Evolutionary conservation across 2,888 invertebrate species (phyloP), one percentile per base, ranked within the genome.

Genomic region (Campoplex nolae): DNA sequence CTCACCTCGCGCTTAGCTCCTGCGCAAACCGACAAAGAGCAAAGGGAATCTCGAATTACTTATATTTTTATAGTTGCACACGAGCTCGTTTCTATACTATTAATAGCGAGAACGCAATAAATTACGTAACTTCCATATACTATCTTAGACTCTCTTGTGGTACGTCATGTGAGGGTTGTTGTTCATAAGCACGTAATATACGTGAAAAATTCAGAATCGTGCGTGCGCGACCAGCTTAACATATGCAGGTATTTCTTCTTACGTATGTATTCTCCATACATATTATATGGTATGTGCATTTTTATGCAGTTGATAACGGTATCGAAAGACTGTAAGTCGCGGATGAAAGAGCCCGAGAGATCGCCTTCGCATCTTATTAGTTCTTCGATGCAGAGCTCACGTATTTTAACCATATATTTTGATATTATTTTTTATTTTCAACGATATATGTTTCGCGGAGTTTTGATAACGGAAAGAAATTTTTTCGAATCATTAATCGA

Each of bases 131-230:
- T 78, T 45, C 42, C 71, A 77, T 65, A 77, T 65, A 23, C 28
- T 76, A 77, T 32, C 54, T 58, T 35, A n/a, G 11, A 65, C 48
- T 62, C 32, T 62, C 38, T 80, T 68, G 70, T 38, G 74, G 76
- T 81, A 77, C 80, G 51, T 85, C 78, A 58, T 75, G 35, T 51
- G 68, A 70, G 73, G 65, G 58, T 75, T 70, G 78, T 83, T 79
- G 32, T 75, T 83, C 79, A 71, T 65, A 79, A 83, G 71, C 58
- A 65, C 56, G 23, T 75, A 80, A 81, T 75, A 58, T 65, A 71
- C 84, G 51, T 77, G 70, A 78, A 81, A 80, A 85, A 84, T 86
- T 79, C 62, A 75, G 77, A 85, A 82, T 82, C 82, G 78, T 86
- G 85, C 88, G 85, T 85, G 79, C 88, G 68, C 68, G 79, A 83